A percentile compares a stretch with the other conserved stretches of the same genome.
These are phyloP conservation scores for Cotesia glomerata DNA, from an alignment of 1,140 invertebrate species.

Conservation along the genomic window DNA sequence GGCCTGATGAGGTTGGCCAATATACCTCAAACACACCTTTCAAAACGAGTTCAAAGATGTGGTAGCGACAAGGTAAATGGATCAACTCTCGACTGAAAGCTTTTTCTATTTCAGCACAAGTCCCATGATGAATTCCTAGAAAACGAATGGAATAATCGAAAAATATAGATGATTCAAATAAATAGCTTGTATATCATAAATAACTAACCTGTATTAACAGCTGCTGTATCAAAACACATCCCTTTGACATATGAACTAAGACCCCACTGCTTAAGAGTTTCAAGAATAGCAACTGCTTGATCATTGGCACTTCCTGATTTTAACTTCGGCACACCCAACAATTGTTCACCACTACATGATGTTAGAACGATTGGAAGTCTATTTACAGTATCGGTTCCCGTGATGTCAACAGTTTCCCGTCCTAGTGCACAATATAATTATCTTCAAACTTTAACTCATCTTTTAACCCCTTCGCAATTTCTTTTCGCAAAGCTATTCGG, in stretches of 20 bases:
- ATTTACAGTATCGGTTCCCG: slow-evolving; percentile 42
- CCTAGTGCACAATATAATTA: slow-evolving; percentile 24
- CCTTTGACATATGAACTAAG: slow-evolving; percentile 2
- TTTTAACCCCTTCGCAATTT: slow-evolving; percentile 31
- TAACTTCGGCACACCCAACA: slow-evolving; percentile 46
- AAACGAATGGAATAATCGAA: not conserved
- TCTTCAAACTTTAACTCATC: slow-evolving; percentile 29
- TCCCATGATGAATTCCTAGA: not conserved
- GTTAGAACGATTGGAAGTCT: slow-evolving; percentile 44
- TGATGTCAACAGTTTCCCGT: slow-evolving; percentile 38
- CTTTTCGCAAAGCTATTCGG: slow-evolving; percentile 17
- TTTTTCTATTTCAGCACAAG: not conserved
- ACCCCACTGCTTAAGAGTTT: slow-evolving; percentile 32
- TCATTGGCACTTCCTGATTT: slow-evolving; percentile 37
- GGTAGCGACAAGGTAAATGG: not conserved
- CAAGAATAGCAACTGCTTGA: slow-evolving; percentile 37
- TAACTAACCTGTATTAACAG: slow-evolving; percentile 29
- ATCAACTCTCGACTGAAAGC: not conserved
- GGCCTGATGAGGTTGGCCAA: not conserved
- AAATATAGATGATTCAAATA: not conserved
- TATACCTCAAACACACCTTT: not conserved
- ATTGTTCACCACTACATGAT: slow-evolving; percentile 34
- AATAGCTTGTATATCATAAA: not conserved
- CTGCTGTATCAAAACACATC: slow-evolving; percentile 37
- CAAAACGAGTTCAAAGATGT: not conserved